phyloP scores from a whole-genome alignment of 2,888 invertebrate species.

The Yponomeuta evonymella region DNA sequence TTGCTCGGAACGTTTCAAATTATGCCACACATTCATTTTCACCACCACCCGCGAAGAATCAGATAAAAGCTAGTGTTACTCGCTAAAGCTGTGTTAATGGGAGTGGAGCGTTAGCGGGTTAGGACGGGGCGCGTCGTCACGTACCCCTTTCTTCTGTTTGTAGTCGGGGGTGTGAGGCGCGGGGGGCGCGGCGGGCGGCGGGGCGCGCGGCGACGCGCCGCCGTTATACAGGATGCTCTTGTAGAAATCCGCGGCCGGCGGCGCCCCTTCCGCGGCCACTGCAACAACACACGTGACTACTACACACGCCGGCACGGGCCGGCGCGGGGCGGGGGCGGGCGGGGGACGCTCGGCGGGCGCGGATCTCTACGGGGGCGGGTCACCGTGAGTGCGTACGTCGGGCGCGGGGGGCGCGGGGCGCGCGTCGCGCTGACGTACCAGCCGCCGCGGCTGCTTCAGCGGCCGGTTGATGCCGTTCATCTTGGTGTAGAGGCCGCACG shows the following conservation, averaged over 20 bases:
- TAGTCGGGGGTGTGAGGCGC: constrained; percentile 53
- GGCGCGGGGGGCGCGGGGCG: constrained; percentile 23
- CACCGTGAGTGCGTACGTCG: constrained; percentile 29
- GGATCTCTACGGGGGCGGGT: constrained; percentile 36
- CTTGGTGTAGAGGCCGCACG: constrained; percentile 98
- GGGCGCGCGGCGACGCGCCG: constrained; percentile 39
- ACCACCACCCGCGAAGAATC: too few relatives aligned
- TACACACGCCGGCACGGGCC: constrained; percentile 56
- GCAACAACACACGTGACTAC: constrained; percentile 70
- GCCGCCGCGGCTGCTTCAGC: constrained; percentile 96
- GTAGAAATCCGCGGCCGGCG: constrained; percentile 91
- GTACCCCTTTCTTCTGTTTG: constrained; percentile 75
- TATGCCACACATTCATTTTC: too few relatives aligned
- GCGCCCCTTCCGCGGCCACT: constrained; percentile 89
- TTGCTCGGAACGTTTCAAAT: too few relatives aligned
- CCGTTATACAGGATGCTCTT: constrained; percentile 89
- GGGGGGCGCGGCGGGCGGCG: constrained; percentile 31
- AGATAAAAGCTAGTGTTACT: too few relatives aligned
- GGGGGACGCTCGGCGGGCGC: constrained; percentile 72
- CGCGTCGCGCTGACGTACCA: constrained; percentile 83
- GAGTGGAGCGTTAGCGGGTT: not conserved
- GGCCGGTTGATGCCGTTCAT: constrained; percentile 99
- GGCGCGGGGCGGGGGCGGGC: not conserved
- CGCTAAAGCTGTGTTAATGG: constrained; percentile 12
- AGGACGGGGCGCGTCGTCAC: constrained; percentile 36